phyloP scores from a whole-genome alignment of 2,888 invertebrate species.

The Pollenia amentaria region DNA sequence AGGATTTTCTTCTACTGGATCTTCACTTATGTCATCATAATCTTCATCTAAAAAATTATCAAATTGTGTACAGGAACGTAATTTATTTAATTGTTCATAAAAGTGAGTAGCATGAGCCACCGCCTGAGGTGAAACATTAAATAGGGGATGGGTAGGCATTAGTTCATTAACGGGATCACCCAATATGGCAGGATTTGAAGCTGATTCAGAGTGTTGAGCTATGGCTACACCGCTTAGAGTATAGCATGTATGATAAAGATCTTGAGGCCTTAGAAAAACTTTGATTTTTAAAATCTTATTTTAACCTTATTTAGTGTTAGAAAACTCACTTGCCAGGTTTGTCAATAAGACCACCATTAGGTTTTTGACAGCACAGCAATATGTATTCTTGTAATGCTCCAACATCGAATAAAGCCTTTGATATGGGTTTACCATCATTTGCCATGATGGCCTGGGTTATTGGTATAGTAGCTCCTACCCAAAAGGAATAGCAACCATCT shows the following conservation, averaged over 20 bases:
- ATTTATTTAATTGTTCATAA: constrained; percentile 79
- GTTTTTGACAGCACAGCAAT: constrained; percentile 95
- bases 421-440: constrained; percentile 84
- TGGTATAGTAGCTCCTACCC: constrained; percentile 98
- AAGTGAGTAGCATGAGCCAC: constrained; percentile 85
- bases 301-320: neutral
- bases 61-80: constrained; percentile 62
- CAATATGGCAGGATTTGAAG: constrained; percentile 86
- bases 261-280: constrained; percentile 88
- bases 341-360: constrained; percentile 95
- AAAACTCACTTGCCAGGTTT: constrained; percentile 96
- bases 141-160: constrained; percentile 91
- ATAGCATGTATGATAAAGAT: constrained; percentile 99
- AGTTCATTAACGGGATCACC: constrained; percentile 90
- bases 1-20: constrained; percentile 44
- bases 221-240: constrained; percentile 96
- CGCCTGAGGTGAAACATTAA: constrained; percentile 91
- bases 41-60: constrained; percentile 31
- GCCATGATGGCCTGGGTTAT: constrained; percentile 91
- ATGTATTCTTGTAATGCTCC: constrained; percentile 97
- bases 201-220: constrained; percentile 90
- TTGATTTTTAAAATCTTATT: neutral
- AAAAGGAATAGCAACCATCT: constrained; percentile 99
- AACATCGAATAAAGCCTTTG: constrained; percentile 89
- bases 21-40: constrained; percentile 40